Percentiles rank a stretch among this genome's conserved stretches.
These are phyloP conservation scores for Arrhopalites spinosus DNA, from an alignment of 2,888 invertebrate species.

Conservation along the genomic window DNA sequence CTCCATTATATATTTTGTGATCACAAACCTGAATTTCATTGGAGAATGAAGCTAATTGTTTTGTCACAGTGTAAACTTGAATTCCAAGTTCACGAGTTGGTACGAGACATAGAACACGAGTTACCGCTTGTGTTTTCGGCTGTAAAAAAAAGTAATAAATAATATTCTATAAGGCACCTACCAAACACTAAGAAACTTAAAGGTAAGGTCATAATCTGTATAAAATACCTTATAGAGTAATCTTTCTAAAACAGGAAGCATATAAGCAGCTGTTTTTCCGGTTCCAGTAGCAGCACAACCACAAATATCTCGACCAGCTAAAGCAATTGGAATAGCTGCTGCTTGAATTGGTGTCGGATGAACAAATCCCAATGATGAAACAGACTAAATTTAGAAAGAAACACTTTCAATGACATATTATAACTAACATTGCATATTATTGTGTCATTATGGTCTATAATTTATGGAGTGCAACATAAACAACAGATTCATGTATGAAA, in stretches of 20 bases:
- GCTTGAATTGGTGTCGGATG: slow-evolving; percentile 97
- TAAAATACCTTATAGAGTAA: slow-evolving; percentile 77
- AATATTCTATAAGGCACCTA: no score
- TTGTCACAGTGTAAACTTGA: slow-evolving; percentile 93
- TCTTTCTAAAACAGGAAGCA: slow-evolving; percentile 94
- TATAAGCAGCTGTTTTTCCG: slow-evolving; percentile 98
- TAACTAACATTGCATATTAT: not conserved
- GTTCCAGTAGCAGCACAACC: slow-evolving; percentile 98
- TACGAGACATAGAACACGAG: slow-evolving; percentile 88
- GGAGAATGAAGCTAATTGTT: slow-evolving; percentile 87
- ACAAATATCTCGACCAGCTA: slow-evolving; percentile 92
- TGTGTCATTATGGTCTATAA: not conserved
- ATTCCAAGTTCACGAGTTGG: slow-evolving; percentile 97
- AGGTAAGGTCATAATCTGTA: no score
- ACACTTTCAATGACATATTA: not conserved
- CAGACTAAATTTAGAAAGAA: slow-evolving; percentile 72
- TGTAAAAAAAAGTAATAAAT: slow-evolving; percentile 13
- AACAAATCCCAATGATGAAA: slow-evolving; percentile 83
- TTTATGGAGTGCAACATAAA: not conserved
- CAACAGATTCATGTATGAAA: not conserved
- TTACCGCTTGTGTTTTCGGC: slow-evolving; percentile 62
- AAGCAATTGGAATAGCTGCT: slow-evolving; percentile 90
- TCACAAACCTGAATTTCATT: slow-evolving; percentile 59
- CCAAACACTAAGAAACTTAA: no score
- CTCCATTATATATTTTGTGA: slow-evolving; percentile 6